Conservation (phyloP, 2,113 vertebrate species). For the Pycnonotus jocosus region DNA sequence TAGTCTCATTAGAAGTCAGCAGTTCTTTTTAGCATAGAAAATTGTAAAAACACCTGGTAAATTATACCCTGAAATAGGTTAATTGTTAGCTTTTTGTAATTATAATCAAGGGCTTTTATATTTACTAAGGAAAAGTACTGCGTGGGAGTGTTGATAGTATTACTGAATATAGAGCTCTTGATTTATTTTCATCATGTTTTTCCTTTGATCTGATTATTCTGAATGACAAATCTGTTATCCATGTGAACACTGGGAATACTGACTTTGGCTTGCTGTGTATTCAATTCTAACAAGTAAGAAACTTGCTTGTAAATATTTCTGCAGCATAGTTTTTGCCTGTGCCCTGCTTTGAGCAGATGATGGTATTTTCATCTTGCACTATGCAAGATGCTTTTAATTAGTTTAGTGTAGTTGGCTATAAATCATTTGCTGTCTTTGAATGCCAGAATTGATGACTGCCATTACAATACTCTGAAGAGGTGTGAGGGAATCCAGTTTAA, state of each 20-base stretch:
- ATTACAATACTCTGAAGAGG: not conserved
- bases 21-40: not conserved
- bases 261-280: not conserved
- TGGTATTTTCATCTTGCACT: conserved; percentile 1
- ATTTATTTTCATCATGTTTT: conserved; percentile 32
- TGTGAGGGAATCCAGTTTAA: not conserved
- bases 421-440: conserved; percentile 16
- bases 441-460: conserved; percentile 30
- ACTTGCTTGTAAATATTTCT: not conserved
- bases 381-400: conserved; percentile 32
- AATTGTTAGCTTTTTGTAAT: conserved; percentile 32
- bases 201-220: conserved; percentile 11
- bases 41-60: not conserved
- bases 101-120: not conserved
- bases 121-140: not conserved
- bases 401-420: not conserved
- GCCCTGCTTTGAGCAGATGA: not conserved
- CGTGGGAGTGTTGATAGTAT: not conserved
- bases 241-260: not conserved
- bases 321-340: conserved; percentile 6
- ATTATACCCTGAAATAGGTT: not conserved
- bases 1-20: not conserved
- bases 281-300: conserved; percentile 32
- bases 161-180: not conserved
- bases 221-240: not conserved